Conservation (phyloP, 2,888 invertebrate genomes). For the Torymus aiolomorphi region DNA sequence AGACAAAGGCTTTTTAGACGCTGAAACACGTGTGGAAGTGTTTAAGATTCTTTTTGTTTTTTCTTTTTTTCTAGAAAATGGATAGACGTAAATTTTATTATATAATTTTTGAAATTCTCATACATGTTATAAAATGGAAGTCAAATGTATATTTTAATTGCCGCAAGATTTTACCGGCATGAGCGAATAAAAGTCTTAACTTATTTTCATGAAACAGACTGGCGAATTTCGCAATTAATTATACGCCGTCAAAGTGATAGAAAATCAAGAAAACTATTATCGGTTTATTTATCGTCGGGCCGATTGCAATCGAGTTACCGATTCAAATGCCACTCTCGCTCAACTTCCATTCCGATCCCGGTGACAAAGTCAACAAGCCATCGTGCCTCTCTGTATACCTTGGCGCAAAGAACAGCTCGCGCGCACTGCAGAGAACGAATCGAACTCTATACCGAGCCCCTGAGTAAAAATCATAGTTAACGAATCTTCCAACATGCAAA, state of each 20-base stretch:
- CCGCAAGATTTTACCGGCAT: too few species aligned
- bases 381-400: not conserved
- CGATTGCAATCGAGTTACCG: constrained; percentile 35
- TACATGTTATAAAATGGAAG: too few species aligned
- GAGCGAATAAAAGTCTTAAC: too few species aligned
- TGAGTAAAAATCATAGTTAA: constrained; percentile 37
- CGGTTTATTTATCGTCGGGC: constrained; percentile 6
- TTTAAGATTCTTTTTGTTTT: too few species aligned
- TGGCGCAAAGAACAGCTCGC: constrained; percentile 20
- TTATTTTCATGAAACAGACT: too few species aligned
- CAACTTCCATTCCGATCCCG: constrained; percentile 1
- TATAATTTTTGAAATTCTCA: too few species aligned
- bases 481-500: constrained; percentile 31
- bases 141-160: too few species aligned
- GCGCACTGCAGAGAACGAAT: not conserved
- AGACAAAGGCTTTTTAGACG: too few species aligned
- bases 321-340: constrained; percentile 21
- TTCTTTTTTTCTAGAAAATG: too few species aligned
- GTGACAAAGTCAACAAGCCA: constrained; percentile 22
- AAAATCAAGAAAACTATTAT: constrained; percentile 14
- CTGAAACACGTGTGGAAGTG: too few species aligned
- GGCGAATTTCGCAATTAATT: constrained; percentile 11
- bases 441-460: not conserved
- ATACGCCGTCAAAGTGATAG: not conserved
- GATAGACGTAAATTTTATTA: too few species aligned